Percentiles rank a stretch among this genome's conserved stretches.
Conservation (phyloP, 2,113 vertebrate genomes). For the Nipponia nippon region DNA sequence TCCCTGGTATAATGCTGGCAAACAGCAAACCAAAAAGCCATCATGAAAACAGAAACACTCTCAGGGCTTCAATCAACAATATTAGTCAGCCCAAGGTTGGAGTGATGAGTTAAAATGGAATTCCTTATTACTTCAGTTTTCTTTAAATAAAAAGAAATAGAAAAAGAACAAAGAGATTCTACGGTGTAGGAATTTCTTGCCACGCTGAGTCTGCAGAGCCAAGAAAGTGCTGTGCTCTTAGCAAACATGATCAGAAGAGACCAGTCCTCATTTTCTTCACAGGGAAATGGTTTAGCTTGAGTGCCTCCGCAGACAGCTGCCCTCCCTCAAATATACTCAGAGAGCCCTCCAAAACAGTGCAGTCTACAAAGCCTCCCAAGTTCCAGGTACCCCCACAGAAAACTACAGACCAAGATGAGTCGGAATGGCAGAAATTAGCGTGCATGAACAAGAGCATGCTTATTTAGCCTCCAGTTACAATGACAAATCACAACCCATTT, state of each 20-base stretch:
- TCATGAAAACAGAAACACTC: background rate
- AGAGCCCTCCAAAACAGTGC: background rate
- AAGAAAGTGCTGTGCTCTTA: background rate
- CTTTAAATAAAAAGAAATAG: background rate
- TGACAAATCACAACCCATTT: background rate
- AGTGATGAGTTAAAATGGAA: background rate
- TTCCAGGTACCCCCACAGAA: background rate
- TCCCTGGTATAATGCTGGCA: background rate
- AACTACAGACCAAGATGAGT: background rate
- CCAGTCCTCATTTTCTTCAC: background rate
- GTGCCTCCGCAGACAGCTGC: background rate
- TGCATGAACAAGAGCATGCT: background rate
- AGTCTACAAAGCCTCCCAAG: background rate
- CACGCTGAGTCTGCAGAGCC: background rate
- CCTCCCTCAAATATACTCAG: background rate
- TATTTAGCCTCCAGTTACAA: background rate
- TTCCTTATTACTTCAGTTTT: background rate
- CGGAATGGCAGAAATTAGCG: background rate
- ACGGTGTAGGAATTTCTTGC: background rate
- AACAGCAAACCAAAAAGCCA: slow-evolving; percentile 18
- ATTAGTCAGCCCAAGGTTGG: background rate
- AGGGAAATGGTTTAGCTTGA: background rate
- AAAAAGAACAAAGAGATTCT: background rate
- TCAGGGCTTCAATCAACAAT: slow-evolving; percentile 12
- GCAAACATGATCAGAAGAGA: background rate